Percentiles rank a stretch among this genome's conserved stretches.
These are phyloP conservation scores for Papilio dardanus DNA, from an alignment of 1,140 invertebrate genomes.

Conservation along the genomic window DNA sequence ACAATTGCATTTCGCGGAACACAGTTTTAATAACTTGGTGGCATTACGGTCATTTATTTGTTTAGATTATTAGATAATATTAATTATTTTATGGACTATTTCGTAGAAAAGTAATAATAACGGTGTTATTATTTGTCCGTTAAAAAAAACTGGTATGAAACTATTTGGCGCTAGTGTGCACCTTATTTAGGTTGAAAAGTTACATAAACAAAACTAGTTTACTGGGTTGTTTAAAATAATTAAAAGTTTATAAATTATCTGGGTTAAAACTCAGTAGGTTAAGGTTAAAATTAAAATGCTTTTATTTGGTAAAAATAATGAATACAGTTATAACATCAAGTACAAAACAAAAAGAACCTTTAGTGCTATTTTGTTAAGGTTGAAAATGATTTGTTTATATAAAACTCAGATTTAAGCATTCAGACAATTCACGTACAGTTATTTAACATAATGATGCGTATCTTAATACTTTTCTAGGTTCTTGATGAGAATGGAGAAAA, in stretches of 20 bases:
- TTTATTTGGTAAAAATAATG: constrained; percentile 24
- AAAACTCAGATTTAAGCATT: constrained; percentile 26
- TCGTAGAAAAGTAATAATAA: not conserved
- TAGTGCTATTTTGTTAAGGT: not conserved
- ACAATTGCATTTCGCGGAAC: constrained; percentile 26
- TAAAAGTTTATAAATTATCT: not conserved
- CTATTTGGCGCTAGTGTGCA: not conserved
- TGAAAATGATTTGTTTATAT: constrained; percentile 1
- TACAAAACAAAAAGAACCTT: not conserved
- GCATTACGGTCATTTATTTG: not conserved
- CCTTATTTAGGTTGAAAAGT: not conserved
- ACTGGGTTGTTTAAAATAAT: not conserved
- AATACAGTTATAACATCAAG: not conserved
- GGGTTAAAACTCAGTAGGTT: not conserved
- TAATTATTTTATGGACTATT: not conserved
- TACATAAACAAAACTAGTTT: not conserved
- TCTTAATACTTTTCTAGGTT: constrained; percentile 37
- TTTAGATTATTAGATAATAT: constrained; percentile 4
- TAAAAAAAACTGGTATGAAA: not conserved
- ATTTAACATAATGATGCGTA: constrained; percentile 40
- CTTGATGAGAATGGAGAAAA: constrained; percentile 37
- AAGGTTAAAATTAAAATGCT: constrained; percentile 7
- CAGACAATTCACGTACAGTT: constrained; percentile 33
- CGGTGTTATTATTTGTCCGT: not conserved
- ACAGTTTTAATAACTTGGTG: not conserved